Base-by-base conservation (phyloP, 2,888 invertebrate species). In the Machimus atricapillus region DNA sequence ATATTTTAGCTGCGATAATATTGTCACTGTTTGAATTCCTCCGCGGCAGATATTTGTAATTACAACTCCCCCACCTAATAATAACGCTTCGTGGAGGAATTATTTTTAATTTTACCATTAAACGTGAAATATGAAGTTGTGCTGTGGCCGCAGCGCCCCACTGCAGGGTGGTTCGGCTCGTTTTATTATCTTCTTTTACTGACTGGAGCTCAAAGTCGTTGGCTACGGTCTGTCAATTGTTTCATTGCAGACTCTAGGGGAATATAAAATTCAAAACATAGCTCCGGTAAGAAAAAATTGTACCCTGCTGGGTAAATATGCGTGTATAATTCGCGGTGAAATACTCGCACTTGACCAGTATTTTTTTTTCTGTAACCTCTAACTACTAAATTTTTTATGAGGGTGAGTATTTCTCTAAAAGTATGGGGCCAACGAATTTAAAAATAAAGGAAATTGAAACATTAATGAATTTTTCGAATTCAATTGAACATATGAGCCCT, bases 1-100 rank as follows among this genome's bases (percentile, higher is more conserved):
- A 66, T 66, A 58, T 66, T 58, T 82, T 37, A 52, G 12, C 43
- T 19, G 37, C 58, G 82, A 82, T 82, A 58, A 66, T 58, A 82
- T 66, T 82, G 82, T 66, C 56, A 66, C 82, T 82, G 34, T 37
- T 58, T 56, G 58, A 66, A 82, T 82, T 82, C 82, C 58, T 58
- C 14, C 37, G 34, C 66, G 66, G 66, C 23, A 58, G 82, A 66
- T 46, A 82, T 82, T 66, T 82, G 23, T 19, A 31, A 56, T 81
- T 81, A 23, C 34, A n/a, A 76, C 34, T 76, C 76, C 76, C 76
- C 76, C 34, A 76, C 76, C 76, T 27, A 40, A 76, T 37, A 76
- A 76, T 76, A 76, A 76, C 34, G 76, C 76, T 66, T 2, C 66
- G 66, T 66, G 27, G 23, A 19, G 23, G 66, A 66, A 66, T 66